Evolutionary conservation across 2,113 vertebrate genomes (phyloP), one percentile per base, ranked within the genome.

Genomic region (Gymnobelideus leadbeateri): DNA sequence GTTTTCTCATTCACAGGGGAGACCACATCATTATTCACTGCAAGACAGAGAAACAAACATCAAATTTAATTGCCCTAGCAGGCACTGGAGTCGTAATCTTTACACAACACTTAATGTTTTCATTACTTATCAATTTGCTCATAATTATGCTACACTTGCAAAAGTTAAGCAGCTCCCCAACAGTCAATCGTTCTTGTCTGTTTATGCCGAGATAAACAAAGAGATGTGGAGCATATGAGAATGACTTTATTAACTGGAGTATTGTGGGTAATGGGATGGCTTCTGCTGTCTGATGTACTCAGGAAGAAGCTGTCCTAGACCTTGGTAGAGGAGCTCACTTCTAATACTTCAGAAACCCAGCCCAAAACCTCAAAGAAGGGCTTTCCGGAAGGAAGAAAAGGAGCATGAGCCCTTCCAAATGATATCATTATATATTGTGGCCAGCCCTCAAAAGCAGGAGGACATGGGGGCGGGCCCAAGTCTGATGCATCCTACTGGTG

Each of bases 71-170:
- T 98, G 98, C 94, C 90, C 53, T 95, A 96, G 91, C 43, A 95
- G 97, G 96, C 97, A 97, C 95, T 96, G 52, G 93, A 98, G 92
- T 96, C 96, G 93, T 98, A 98, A 98, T 98, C 97, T 98, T 98
- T 98, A 97, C 89, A 96, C 77, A 96, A 97, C 95, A 97, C 96
- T 97, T 98, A 98, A 98, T 98, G 98, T 97, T 98, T 98, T 98
- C 97, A 97, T 98, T 98, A 98, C 97, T 98, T 98, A 98, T 98
- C 98, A 98, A 96, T 98, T 98, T 97, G 94, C 91, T 98, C 97
- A 95, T 97, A 97, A 98, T 95, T 96, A 96, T 95, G 92, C 95
- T 96, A 92, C 51, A 97, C 95, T 98, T 94, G 96, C 97, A 97
- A 96, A 98, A 97, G 91, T 97, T 96, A 97, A 98, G 92, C 93